Percentiles rank a stretch among this genome's conserved stretches.
phyloP scores from a whole-genome alignment of 2,797 vertebrate species.

The Smutsia temminckii region DNA sequence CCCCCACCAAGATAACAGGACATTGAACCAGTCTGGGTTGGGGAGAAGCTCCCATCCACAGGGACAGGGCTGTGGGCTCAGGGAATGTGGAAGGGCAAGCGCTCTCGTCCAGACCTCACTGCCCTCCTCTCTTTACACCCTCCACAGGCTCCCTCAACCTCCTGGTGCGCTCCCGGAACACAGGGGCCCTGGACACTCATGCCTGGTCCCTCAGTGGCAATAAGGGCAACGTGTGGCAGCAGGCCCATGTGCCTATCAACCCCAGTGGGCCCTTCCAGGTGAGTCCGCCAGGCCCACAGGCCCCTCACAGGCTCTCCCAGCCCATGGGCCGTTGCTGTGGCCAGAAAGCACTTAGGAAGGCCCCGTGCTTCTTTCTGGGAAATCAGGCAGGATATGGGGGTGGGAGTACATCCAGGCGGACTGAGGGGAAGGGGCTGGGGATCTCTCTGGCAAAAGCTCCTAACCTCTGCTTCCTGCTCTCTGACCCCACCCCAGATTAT shows the following conservation, averaged over 20 bases:
- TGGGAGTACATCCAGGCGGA: not conserved
- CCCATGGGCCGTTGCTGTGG: too few relatives aligned
- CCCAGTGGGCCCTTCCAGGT: constrained; percentile 97
- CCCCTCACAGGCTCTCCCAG: not conserved
- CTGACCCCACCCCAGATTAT: constrained; percentile 89
- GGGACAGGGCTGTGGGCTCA: not conserved
- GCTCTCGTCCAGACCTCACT: not conserved
- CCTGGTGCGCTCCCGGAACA: constrained; percentile 91
- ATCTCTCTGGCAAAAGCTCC: not conserved
- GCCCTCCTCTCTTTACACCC: not conserved
- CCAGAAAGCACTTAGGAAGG: not conserved
- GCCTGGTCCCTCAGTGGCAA: constrained; percentile 93
- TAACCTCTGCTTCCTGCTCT: constrained; percentile 40
- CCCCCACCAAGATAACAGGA: rapidly evolving
- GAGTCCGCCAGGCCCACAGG: constrained; percentile 34
- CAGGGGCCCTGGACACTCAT: constrained; percentile 90
- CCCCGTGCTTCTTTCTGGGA: rapidly evolving
- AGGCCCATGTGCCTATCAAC: constrained; percentile 91
- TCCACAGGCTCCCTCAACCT: constrained; percentile 92
- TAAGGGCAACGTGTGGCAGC: constrained; percentile 93
- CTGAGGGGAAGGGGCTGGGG: not conserved
- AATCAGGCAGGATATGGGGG: not conserved
- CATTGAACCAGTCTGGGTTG: not conserved
- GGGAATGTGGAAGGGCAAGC: not conserved
- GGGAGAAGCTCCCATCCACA: not conserved